phyloP scores from a whole-genome alignment of 2,113 vertebrate genomes.

The Spheniscus mendiculus region DNA sequence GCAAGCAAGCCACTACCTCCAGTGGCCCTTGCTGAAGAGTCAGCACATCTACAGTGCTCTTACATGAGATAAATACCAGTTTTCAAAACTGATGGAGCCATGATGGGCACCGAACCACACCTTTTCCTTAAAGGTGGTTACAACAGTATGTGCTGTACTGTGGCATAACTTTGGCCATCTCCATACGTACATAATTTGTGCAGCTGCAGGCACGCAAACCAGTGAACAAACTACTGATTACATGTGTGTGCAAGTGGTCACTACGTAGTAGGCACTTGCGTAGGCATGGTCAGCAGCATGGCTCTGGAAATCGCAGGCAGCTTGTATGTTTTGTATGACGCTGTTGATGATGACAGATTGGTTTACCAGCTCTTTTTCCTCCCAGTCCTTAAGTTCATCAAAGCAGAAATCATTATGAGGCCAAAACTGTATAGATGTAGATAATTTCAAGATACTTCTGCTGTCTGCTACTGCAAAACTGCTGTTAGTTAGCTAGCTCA shows the following conservation, averaged over 20 bases:
- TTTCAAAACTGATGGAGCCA: not conserved
- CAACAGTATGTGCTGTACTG: not conserved
- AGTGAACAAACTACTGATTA: not conserved
- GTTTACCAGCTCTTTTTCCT: not conserved
- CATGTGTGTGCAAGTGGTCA: not conserved
- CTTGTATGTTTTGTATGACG: not conserved
- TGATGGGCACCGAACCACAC: not conserved
- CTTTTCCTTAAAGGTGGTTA: not conserved
- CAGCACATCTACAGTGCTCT: not conserved
- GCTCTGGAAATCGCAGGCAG: not conserved
- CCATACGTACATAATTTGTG: not conserved
- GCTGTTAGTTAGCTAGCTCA: not conserved
- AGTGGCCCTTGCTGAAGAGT: not conserved
- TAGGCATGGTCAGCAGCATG: not conserved
- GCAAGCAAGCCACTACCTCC: not conserved
- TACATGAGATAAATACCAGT: not conserved
- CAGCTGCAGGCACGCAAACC: not conserved
- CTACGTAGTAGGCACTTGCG: not conserved
- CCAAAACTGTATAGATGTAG: not conserved
- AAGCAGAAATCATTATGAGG: not conserved
- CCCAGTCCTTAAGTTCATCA: not conserved
- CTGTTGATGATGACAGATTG: not conserved
- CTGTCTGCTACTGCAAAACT: not conserved
- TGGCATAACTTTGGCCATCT: not conserved
- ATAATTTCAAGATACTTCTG: not conserved